A percentile compares a stretch with the other conserved stretches of the same genome.
These are phyloP conservation scores for Mesaphorura yosii DNA, from an alignment of 1,140 invertebrate species.

Conservation along the genomic window DNA sequence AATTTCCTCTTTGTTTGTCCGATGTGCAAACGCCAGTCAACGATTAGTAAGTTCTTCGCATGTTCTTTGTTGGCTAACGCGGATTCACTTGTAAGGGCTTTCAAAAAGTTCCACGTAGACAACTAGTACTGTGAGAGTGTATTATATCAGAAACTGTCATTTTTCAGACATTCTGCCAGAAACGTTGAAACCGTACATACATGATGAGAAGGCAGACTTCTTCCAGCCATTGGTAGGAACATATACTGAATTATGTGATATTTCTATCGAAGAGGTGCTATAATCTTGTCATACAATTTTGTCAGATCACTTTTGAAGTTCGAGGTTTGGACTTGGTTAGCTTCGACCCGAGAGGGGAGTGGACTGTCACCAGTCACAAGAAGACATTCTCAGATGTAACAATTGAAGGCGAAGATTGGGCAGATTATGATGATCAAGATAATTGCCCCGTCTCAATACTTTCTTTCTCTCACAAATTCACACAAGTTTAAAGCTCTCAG, in stretches of 20 bases:
- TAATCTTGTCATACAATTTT: background rate
- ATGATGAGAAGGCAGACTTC: background rate
- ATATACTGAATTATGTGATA: background rate
- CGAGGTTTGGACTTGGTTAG: background rate
- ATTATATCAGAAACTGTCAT: background rate
- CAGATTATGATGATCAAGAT: background rate
- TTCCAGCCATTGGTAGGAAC: background rate
- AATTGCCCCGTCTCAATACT: background rate
- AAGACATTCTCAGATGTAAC: background rate
- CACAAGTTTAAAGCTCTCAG: too few relatives aligned
- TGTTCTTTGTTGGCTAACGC: background rate
- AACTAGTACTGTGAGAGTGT: too few relatives aligned
- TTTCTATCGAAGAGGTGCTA: slow-evolving; percentile 1
- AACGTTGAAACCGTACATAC: background rate
- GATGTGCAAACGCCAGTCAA: background rate
- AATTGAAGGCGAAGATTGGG: background rate
- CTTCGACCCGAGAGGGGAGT: background rate
- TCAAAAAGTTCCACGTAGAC: too few relatives aligned
- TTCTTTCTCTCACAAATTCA: too few relatives aligned
- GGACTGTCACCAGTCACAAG: background rate
- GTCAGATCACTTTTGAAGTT: background rate
- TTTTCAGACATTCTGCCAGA: background rate
- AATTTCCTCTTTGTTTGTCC: background rate
- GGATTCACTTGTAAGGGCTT: too few relatives aligned
- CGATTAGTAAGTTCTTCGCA: background rate